A percentile compares a stretch with the other conserved stretches of the same genome.
Evolutionary conservation across 2,797 vertebrate species (phyloP).

Genomic region (Chaetophractus vellerosus): DNA sequence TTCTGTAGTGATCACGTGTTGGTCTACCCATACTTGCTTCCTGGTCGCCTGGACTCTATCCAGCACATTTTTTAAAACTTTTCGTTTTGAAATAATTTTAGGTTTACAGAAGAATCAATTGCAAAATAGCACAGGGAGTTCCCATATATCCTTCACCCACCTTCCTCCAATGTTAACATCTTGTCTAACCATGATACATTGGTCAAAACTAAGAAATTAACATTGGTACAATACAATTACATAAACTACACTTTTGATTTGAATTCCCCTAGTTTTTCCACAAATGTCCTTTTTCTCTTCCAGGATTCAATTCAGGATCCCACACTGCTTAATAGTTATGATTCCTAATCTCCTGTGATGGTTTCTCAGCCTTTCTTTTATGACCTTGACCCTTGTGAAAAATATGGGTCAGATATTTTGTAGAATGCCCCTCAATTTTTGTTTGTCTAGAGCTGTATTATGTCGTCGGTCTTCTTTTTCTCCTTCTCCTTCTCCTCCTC

Average conservation of each 20-base stretch:
- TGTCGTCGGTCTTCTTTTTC: too few relatives aligned
- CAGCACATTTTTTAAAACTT: neutral
- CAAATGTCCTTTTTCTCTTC: too few relatives aligned
- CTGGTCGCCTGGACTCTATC: neutral
- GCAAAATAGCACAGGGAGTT: neutral
- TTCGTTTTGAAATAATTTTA: slow-evolving; percentile 8
- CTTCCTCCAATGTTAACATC: neutral
- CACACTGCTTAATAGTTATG: neutral
- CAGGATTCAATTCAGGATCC: too few relatives aligned
- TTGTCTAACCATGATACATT: neutral
- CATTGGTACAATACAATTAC: too few relatives aligned
- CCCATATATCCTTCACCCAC: neutral
- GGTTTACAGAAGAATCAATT: neutral
- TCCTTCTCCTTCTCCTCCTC: neutral
- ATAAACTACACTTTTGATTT: too few relatives aligned
- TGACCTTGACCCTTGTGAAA: neutral
- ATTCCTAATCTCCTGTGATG: neutral
- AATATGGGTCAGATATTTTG: neutral
- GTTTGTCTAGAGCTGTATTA: neutral
- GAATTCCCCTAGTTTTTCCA: too few relatives aligned
- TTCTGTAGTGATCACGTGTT: neutral
- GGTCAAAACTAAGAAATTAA: too few relatives aligned
- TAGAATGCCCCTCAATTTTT: neutral
- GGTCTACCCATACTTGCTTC: neutral
- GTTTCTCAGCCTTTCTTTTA: neutral